Percentiles rank a stretch among this genome's conserved stretches.
Evolutionary conservation across 2,888 invertebrate genomes (phyloP).

Genomic region (Tenthredo livida): DNA sequence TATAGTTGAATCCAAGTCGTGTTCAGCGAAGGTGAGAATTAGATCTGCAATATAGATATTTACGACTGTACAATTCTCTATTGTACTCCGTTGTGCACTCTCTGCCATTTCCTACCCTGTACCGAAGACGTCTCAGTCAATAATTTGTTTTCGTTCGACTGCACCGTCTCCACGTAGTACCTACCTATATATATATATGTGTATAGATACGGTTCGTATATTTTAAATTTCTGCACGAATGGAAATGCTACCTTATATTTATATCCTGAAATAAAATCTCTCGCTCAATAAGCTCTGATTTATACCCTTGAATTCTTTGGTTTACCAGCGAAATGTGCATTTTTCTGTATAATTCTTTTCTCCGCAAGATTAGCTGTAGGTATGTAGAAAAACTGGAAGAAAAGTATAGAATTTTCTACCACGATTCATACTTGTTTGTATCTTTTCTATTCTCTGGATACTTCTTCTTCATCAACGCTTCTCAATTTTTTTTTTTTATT

Average conservation of each 20-base stretch:
- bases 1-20: not conserved
- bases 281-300: constrained; percentile 2
- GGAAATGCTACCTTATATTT: constrained; percentile 1
- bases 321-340: not conserved
- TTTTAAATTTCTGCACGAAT: constrained; percentile 27
- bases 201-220: not conserved
- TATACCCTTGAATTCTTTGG: not conserved
- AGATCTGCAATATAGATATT: constrained; percentile 12
- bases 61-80: constrained; percentile 39
- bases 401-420: not conserved
- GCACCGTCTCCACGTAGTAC: not conserved
- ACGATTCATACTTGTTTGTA: not conserved
- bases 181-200: too few relatives aligned
- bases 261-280: constrained; percentile 11
- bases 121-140: constrained; percentile 30
- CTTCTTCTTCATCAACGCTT: constrained; percentile 1
- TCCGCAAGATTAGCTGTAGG: not conserved
- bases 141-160: constrained; percentile 47
- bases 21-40: constrained; percentile 10
- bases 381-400: not conserved
- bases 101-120: not conserved
- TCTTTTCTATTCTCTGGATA: not conserved
- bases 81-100: constrained; percentile 36
- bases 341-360: not conserved
- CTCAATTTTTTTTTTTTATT: not conserved